Percentiles rank a stretch among this genome's conserved stretches.
Conservation (phyloP, 2,113 vertebrate genomes). For the Embiotoca jacksoni region DNA sequence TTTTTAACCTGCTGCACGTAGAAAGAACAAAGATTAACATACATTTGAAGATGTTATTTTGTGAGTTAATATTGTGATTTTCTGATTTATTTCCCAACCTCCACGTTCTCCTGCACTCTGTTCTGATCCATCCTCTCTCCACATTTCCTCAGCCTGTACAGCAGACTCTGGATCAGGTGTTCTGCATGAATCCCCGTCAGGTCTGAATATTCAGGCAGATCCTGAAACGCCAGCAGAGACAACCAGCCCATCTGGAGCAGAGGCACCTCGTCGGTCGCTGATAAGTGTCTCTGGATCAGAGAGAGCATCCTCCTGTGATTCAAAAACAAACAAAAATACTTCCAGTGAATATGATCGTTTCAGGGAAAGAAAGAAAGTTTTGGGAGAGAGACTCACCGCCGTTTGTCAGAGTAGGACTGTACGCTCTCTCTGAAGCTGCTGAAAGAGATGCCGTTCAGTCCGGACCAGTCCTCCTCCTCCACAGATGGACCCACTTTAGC, state of each 20-base stretch:
- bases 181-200: constrained; percentile 37
- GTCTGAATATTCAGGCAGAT: constrained; percentile 58
- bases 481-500: constrained; percentile 33
- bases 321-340: background rate
- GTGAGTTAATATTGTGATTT: background rate
- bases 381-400: constrained; percentile 43
- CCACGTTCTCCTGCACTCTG: background rate
- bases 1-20: constrained; percentile 49
- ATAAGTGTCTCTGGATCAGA: constrained; percentile 40
- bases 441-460: rapidly evolving
- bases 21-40: background rate
- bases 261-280: constrained; percentile 45
- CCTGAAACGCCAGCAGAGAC: constrained; percentile 71
- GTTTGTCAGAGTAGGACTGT: background rate
- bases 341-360: rapidly evolving
- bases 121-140: background rate
- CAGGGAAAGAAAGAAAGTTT: rapidly evolving
- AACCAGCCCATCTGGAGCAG: constrained; percentile 76
- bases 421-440: constrained; percentile 55
- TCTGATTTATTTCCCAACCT: constrained; percentile 49
- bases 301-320: constrained; percentile 64
- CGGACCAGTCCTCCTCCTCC: constrained; percentile 71
- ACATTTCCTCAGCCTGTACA: constrained; percentile 67
- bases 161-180: constrained; percentile 75
- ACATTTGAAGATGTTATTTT: no score